Evolutionary conservation across 2,113 vertebrate genomes (phyloP).

Genomic region (Chlorodrepanis virens): DNA sequence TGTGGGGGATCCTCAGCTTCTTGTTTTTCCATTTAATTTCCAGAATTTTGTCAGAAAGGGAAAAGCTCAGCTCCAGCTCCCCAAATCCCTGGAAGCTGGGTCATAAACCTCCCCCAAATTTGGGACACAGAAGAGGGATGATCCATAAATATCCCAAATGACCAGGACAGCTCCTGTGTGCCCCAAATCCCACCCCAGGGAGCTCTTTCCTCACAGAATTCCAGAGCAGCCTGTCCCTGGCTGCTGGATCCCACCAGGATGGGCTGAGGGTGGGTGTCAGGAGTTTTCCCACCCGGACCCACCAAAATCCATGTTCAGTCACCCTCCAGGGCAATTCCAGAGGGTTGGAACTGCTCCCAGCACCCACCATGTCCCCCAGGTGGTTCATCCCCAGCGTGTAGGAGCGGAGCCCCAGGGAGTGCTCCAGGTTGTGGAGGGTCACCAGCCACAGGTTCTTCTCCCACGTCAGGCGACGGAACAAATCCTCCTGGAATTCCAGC

Average conservation of each 20-base stretch:
- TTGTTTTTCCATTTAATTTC: rapidly evolving
- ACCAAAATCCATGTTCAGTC: rapidly evolving
- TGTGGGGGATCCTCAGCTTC: rapidly evolving
- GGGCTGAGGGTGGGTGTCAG: rapidly evolving
- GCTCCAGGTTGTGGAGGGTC: slow-evolving; percentile 80
- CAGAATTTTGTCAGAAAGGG: rapidly evolving
- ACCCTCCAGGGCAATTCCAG: rapidly evolving
- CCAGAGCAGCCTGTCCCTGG: rapidly evolving
- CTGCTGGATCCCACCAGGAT: rapidly evolving
- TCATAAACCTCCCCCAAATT: rapidly evolving
- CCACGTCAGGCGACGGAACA: slow-evolving; percentile 74
- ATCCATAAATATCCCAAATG: background rate
- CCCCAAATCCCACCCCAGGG: rapidly evolving
- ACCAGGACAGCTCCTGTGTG: rapidly evolving
- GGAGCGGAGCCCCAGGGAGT: slow-evolving; percentile 75
- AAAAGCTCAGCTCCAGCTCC: no score
- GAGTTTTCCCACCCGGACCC: background rate
- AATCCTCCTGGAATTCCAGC: slow-evolving; percentile 58
- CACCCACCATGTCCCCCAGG: slow-evolving; percentile 84
- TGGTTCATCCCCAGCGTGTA: slow-evolving; percentile 84
- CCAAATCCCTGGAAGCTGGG: background rate
- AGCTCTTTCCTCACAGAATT: background rate
- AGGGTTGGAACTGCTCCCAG: rapidly evolving
- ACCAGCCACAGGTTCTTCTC: slow-evolving; percentile 79
- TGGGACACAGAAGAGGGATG: rapidly evolving